Base-by-base conservation (phyloP, 1,140 invertebrate genomes). In the Agrilus planipennis region DNA sequence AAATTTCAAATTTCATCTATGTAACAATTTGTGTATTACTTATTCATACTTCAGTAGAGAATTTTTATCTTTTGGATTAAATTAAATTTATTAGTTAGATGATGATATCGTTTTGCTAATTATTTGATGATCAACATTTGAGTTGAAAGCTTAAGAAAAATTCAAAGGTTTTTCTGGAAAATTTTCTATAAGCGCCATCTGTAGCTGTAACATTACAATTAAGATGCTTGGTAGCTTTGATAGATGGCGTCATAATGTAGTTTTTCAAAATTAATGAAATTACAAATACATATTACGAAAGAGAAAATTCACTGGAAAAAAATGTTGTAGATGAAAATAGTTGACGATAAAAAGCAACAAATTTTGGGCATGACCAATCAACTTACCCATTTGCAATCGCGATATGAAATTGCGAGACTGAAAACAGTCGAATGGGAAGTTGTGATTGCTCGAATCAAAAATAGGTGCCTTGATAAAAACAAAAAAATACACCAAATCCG, bases 341-440 rank as follows among this genome's bases (percentile, higher is more conserved):
- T 20, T 19, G 45, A 47, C 22, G 32, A 29, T 18, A 43, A 43
- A 14, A 18, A 9, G 9, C 35, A 35, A n/a, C 17, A 37, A 9
- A 19, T 47, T 14, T 23, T 47, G 17, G 45, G 45, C 1, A 19
- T 47, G 10, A 34, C 39, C n/a, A 43, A 39, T 15, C 30, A 42
- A 32, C 11, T 38, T 12, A 18, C 35, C 7, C 36, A 38, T 15
- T 28, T 47, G 18, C 45, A 43, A 31, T 35, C 23, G 6, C 17
- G 45, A 11, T 47, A 39, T 20, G 45, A 47, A 34, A 30, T 17
- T 20, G 36, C 45, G 1, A 35, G 17, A n/a, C 34, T n/a, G 12
- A 34, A 43, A 12, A 21, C 45, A 11, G 17, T 42, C 4, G 41
- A 38, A 11, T 36, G 41, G 40, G 45, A 47, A 22, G 11, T 16